Conservation (phyloP, 2,797 vertebrate species). For the Luscinia luscinia region DNA sequence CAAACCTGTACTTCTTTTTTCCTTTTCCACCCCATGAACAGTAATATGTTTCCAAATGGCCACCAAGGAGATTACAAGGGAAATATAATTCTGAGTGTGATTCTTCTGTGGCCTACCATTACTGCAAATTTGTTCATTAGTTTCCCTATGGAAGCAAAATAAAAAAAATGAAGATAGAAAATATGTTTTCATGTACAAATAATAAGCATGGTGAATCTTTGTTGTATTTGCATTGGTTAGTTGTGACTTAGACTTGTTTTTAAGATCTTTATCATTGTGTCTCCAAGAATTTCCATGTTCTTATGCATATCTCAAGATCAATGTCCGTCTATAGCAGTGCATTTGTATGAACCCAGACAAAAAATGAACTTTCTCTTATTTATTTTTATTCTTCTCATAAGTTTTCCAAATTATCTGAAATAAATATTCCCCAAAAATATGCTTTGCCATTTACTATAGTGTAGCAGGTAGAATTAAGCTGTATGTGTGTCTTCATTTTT, state of each 20-base stretch:
- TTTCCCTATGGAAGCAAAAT: neutral
- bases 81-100: neutral
- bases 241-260: neutral
- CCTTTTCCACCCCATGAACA: neutral
- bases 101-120: neutral
- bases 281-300: neutral
- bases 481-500: neutral
- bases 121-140: neutral
- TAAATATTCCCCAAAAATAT: neutral
- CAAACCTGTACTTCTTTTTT: neutral
- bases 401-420: slow-evolving; percentile 6
- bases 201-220: neutral
- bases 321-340: neutral
- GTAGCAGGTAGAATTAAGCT: neutral
- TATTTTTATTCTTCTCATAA: neutral
- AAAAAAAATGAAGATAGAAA: neutral
- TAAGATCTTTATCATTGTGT: neutral
- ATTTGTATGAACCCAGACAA: neutral
- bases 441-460: neutral
- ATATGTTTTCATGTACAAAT: neutral
- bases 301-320: neutral
- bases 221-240: neutral
- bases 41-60: neutral
- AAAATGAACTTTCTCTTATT: neutral
- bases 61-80: neutral